Percentiles rank a stretch among this genome's conserved stretches.
These are phyloP conservation scores for Macrobrachium rosenbergii DNA, from an alignment of 1,140 invertebrate genomes.

Conservation along the genomic window DNA sequence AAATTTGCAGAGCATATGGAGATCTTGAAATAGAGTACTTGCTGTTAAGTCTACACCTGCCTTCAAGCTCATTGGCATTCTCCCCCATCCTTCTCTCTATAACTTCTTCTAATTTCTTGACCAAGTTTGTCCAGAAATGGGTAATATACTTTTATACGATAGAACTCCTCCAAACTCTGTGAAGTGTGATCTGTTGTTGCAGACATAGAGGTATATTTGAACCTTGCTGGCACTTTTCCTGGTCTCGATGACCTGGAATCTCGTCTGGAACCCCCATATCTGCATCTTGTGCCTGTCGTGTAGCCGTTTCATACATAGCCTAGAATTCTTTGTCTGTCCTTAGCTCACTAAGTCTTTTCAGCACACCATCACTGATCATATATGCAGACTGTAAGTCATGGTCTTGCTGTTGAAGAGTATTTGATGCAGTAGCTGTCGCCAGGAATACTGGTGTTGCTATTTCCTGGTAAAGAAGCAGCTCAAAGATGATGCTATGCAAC, in stretches of 20 bases:
- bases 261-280: conserved; percentile 7
- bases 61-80: conserved; percentile 4
- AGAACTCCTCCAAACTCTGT: conserved; percentile 3
- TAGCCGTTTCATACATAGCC: not conserved
- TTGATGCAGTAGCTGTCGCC: conserved; percentile 16
- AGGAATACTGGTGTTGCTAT: no score
- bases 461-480: not conserved
- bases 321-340: conserved; percentile 12
- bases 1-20: conserved; percentile 1
- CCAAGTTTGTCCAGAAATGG: conserved; percentile 7
- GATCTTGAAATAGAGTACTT: not conserved
- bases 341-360: conserved; percentile 18
- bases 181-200: conserved; percentile 8
- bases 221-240: not conserved
- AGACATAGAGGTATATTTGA: conserved; percentile 14
- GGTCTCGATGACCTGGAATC: conserved; percentile 4
- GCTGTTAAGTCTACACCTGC: conserved; percentile 14
- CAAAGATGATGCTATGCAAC: conserved; percentile 6
- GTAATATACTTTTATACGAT: conserved; percentile 29
- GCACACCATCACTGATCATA: conserved; percentile 10
- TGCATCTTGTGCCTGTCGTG: not conserved
- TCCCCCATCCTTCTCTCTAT: not conserved
- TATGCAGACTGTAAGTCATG: no score
- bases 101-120: conserved; percentile 1
- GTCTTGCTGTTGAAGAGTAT: conserved; percentile 16